Evolutionary conservation across 1,140 invertebrate genomes (phyloP).

Genomic region (Danaus plexippus): DNA sequence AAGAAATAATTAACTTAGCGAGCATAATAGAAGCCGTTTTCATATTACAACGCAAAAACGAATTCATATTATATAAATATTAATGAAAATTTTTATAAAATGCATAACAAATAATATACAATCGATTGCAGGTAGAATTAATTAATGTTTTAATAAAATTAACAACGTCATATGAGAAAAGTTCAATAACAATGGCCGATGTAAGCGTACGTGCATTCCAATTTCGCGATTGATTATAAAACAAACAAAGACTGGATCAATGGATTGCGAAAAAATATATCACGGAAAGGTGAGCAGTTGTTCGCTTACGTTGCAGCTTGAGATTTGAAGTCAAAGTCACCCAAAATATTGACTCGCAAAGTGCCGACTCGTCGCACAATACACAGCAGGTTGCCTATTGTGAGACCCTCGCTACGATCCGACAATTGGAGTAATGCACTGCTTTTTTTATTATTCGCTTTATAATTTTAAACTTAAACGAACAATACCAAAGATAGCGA

Average conservation of each 20-base stretch:
- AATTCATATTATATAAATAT: background rate
- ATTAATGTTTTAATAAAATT: conserved; percentile 4
- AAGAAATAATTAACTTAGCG: no score
- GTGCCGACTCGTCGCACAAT: conserved; percentile 58
- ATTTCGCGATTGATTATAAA: conserved; percentile 34
- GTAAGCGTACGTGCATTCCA: conserved; percentile 20
- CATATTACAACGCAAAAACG: no score
- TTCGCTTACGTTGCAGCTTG: conserved; percentile 47
- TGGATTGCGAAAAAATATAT: conserved; percentile 31
- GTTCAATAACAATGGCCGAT: conserved; percentile 7
- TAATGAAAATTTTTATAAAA: conserved; percentile 5
- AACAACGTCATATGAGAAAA: conserved; percentile 11
- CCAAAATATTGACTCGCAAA: conserved; percentile 68
- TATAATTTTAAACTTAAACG: conserved; percentile 40
- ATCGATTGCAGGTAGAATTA: no score
- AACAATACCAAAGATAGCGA: conserved; percentile 25
- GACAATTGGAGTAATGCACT: conserved; percentile 62
- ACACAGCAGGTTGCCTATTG: conserved; percentile 63
- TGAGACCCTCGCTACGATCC: conserved; percentile 36
- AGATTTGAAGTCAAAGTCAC: conserved; percentile 50
- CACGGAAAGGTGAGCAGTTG: conserved; percentile 51
- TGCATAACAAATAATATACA: conserved; percentile 1
- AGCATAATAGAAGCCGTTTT: no score
- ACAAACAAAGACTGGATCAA: conserved; percentile 50
- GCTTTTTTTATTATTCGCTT: conserved; percentile 53